A percentile compares a stretch with the other conserved stretches of the same genome.
Conservation (phyloP, 1,140 invertebrate genomes). For the Leptopilina boulardi region DNA sequence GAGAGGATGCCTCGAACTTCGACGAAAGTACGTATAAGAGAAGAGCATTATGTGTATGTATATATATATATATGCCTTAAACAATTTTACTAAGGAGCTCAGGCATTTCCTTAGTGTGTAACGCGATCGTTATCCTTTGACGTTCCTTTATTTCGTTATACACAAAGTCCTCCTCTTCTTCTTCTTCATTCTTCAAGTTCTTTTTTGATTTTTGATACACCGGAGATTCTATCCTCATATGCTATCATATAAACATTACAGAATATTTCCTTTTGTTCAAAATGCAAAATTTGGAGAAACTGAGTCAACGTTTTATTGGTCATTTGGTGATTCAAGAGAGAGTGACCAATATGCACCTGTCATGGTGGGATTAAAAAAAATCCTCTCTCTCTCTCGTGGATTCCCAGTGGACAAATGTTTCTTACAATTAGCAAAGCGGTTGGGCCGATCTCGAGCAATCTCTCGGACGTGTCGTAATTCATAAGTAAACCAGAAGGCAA, state of each 20-base stretch:
- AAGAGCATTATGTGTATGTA: conserved; percentile 8
- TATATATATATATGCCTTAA: conserved; percentile 8
- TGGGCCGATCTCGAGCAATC: conserved; percentile 48
- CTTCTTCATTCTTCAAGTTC: neutral
- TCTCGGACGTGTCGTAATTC: conserved; percentile 46
- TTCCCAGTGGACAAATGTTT: conserved; percentile 42
- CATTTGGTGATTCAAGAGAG: neutral
- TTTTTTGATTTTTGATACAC: neutral
- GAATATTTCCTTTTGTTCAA: neutral
- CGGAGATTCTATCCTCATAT: neutral
- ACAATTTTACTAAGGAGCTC: conserved; percentile 31
- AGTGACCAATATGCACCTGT: neutral
- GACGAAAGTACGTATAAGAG: conserved; percentile 12
- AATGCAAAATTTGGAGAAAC: too few species aligned
- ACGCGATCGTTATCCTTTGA: conserved; percentile 29
- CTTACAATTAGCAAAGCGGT: conserved; percentile 53
- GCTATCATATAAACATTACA: neutral
- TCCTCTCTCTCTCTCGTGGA: neutral
- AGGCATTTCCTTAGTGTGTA: conserved; percentile 24
- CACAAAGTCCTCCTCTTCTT: conserved; percentile 16
- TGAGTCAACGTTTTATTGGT: too few species aligned
- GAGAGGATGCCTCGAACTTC: conserved; percentile 22
- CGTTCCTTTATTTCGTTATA: conserved; percentile 29
- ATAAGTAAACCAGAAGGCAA: conserved; percentile 53
- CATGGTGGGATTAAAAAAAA: neutral